Evolutionary conservation across 2,113 vertebrate species (phyloP), one percentile per base, ranked within the genome.

Genomic region (Sturnus vulgaris): DNA sequence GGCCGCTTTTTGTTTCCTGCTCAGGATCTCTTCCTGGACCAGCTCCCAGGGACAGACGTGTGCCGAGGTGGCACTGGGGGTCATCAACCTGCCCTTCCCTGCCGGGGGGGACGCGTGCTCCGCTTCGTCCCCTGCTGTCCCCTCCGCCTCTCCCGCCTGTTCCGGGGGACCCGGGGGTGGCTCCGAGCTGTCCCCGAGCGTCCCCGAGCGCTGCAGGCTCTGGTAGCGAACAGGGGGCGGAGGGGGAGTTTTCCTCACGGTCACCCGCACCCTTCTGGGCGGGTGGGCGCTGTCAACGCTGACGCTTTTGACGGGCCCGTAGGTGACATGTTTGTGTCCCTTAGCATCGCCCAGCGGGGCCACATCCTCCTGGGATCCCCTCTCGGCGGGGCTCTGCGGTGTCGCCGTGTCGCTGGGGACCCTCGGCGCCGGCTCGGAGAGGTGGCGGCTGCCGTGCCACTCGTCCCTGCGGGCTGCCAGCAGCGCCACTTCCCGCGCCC

Each of bases 281-380:
- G 46, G 5, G 5, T 57, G 94, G 10, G 96, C 82, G 65, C 94
- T 31, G 68, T 97, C 96, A 0, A 93, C 3, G 7, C 98, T 98
- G 87, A 88, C 42, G 77, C 97, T 97, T 72, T 98, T 98, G 84
- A 96, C 68, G 22, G 98, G 98, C 3, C 97, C 96, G 15, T 98
- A 98, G 27, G 98, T 98, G 81, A 98, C 97, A 6, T 92, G 98
- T 79, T 98, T 99, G 70, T 98, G 98, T 33, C 47, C 97, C 87
- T 93, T 98, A 86, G 78, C 97, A 4, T 88, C 88, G 0, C 42
- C 65, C 23, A 3, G 37, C 3, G 92, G 95, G 28, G 86, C 25
- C 2, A 69, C 37, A 11, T 96, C 96, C 60, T 96, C n/a, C 23
- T 95, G 90, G 12, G 97, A 95, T 52, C 97, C 97, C 23, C 98